A percentile compares a stretch with the other conserved stretches of the same genome.
Evolutionary conservation across 2,888 invertebrate species (phyloP).

Genomic region (Troides helena): DNA sequence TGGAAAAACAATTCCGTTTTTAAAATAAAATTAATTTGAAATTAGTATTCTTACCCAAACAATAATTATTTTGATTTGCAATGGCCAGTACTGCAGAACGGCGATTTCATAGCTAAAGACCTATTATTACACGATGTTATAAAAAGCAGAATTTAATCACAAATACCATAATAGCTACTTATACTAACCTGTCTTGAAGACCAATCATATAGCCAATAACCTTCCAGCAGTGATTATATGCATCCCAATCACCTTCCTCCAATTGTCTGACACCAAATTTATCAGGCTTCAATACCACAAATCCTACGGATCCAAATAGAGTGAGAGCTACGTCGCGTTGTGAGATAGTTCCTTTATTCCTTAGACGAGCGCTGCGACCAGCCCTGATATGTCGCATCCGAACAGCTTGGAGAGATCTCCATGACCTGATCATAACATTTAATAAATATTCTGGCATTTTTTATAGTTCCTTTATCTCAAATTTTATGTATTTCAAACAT

Average conservation of each 20-base stretch:
- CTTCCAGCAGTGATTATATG: slow-evolving; percentile 91
- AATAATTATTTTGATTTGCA: too few species aligned
- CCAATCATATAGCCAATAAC: slow-evolving; percentile 90
- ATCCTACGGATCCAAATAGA: slow-evolving; percentile 93
- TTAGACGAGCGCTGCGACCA: slow-evolving; percentile 67
- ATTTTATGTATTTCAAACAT: too few species aligned
- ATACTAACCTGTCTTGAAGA: slow-evolving; percentile 85
- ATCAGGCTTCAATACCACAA: slow-evolving; percentile 82
- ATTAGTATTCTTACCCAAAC: too few species aligned
- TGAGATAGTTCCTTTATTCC: slow-evolving; percentile 81
- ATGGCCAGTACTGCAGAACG: too few species aligned
- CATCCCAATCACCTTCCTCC: slow-evolving; percentile 84
- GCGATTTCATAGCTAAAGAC: too few species aligned
- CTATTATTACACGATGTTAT: too few species aligned
- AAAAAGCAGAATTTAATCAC: background rate
- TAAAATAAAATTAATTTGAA: slow-evolving; percentile 4
- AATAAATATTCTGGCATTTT: too few species aligned
- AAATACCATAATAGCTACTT: too few species aligned
- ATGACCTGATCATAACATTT: slow-evolving; percentile 69
- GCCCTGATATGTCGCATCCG: slow-evolving; percentile 84
- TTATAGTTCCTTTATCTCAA: too few species aligned
- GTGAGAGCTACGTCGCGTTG: slow-evolving; percentile 93
- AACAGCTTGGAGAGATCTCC: slow-evolving; percentile 84
- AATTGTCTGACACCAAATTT: slow-evolving; percentile 83
- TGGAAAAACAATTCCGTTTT: slow-evolving; percentile 14